Percentiles rank a stretch among this genome's conserved stretches.
Evolutionary conservation across 2,797 vertebrate species (phyloP).

Genomic region (Ambastaia sidthimunki): DNA sequence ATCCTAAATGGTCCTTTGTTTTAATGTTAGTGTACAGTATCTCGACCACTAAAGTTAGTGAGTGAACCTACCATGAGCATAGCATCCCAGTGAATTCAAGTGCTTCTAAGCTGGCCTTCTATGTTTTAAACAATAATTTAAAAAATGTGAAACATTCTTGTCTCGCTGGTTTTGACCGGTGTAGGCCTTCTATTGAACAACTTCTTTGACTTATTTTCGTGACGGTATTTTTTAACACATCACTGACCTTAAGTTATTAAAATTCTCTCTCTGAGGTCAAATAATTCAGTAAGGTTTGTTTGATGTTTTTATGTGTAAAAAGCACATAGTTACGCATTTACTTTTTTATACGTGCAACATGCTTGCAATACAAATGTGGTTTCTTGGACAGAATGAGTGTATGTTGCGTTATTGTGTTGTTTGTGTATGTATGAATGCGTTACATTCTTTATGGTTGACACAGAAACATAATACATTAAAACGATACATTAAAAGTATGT

Average conservation of each 20-base stretch:
- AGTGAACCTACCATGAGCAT: constrained; percentile 10
- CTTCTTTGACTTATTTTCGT: not conserved
- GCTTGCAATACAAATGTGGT: not conserved
- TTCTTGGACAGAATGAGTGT: not conserved
- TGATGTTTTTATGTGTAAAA: too few relatives aligned
- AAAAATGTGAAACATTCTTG: not conserved
- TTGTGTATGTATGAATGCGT: not conserved
- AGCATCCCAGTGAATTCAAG: not conserved
- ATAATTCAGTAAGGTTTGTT: not conserved
- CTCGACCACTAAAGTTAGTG: constrained; percentile 19
- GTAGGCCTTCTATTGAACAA: not conserved
- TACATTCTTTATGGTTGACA: constrained; percentile 30
- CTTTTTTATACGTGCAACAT: not conserved
- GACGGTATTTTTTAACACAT: not conserved
- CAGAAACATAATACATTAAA: constrained; percentile 74
- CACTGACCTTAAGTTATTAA: not conserved
- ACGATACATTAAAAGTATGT: constrained; percentile 72
- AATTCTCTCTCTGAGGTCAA: constrained; percentile 69
- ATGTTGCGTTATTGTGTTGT: not conserved
- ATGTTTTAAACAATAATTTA: not conserved
- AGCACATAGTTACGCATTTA: not conserved
- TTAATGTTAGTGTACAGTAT: constrained; percentile 51
- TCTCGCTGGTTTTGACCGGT: not conserved
- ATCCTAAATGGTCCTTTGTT: constrained; percentile 63
- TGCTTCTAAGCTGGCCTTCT: not conserved